Base-by-base conservation (phyloP, 92 coral and sea anemone species). In the Parazoanthus darwini region DNA sequence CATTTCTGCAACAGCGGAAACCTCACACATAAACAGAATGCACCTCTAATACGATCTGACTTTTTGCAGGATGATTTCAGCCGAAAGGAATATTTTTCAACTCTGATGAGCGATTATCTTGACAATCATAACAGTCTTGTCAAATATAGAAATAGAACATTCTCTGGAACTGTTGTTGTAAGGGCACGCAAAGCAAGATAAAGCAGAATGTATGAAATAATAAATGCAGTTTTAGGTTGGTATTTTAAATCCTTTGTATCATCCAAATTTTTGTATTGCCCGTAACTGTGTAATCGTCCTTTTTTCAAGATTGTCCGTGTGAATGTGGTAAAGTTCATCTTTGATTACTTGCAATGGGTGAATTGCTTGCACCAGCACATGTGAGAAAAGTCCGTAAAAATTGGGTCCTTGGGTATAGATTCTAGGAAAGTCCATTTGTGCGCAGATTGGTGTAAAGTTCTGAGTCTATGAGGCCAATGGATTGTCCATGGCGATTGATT, bases 401-500 rank as follows among this genome's bases (percentile, higher is more conserved):
- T 33, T 46, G 87, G 71, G 87, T 84, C 79, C 87, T 84, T 84
- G 79, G 67, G 79, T 84, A 70, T 44, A 50, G 35, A 84, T 70
- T 70, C 87, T 84, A 70, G 72, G 85, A 80, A 84, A 84, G 87
- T 84, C 87, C 87, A 70, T 84, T 84, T 84, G 87, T 71, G 42
- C 44, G 87, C 63, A 71, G 87, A 84, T 73, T 84, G 87, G 70
- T 25, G 77, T 50, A 70, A 84, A 71, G 87, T 44, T 51, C 87
- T 84, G 87, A 84, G 87, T 70, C 87, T 84, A 84, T 84, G 65
- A 84, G 38, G 87, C 79, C 87, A 84, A 84, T 84, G 87, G 87
- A 84, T 20, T 84, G 87, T 84, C 87, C 87, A 84, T 84, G 87
- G 87, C 87, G 87, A n/a, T 74, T 33, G 87, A 84, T 73, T 90